phyloP scores from a whole-genome alignment of 1,140 invertebrate species.

The Anadara kagoshimensis region DNA sequence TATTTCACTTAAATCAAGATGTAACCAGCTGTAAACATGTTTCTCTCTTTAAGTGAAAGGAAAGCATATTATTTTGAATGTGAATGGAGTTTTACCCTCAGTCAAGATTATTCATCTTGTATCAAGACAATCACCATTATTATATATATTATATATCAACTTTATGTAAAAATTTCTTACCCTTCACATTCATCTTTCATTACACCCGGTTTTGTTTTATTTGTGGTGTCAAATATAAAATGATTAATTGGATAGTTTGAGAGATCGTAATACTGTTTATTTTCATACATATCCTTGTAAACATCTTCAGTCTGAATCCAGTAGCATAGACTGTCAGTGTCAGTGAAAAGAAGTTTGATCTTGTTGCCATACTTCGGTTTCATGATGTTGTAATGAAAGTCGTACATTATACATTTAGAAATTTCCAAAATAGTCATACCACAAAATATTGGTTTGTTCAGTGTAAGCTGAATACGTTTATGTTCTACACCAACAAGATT shows the following conservation, averaged over 20 bases:
- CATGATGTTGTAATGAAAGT: constrained; percentile 34
- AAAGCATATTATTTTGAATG: neutral
- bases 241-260: constrained; percentile 32
- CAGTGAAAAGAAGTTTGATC: constrained; percentile 21
- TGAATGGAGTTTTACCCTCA: neutral
- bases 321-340: constrained; percentile 31
- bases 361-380: constrained; percentile 15
- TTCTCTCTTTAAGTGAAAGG: neutral
- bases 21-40: neutral
- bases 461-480: neutral
- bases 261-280: constrained; percentile 12
- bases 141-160: neutral
- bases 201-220: constrained; percentile 8
- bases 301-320: constrained; percentile 18
- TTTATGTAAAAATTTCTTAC: no score
- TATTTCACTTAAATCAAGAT: no score
- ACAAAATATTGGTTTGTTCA: neutral
- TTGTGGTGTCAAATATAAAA: constrained; percentile 9
- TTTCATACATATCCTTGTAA: constrained; percentile 4
- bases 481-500: neutral
- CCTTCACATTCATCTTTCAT: constrained; percentile 20
- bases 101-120: no score
- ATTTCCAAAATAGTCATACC: neutral
- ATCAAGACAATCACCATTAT: neutral
- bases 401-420: constrained; percentile 20